Percentiles rank a stretch among this genome's conserved stretches.
Conservation (phyloP, 2,888 invertebrate species). For the Ornithoptera alexandrae region DNA sequence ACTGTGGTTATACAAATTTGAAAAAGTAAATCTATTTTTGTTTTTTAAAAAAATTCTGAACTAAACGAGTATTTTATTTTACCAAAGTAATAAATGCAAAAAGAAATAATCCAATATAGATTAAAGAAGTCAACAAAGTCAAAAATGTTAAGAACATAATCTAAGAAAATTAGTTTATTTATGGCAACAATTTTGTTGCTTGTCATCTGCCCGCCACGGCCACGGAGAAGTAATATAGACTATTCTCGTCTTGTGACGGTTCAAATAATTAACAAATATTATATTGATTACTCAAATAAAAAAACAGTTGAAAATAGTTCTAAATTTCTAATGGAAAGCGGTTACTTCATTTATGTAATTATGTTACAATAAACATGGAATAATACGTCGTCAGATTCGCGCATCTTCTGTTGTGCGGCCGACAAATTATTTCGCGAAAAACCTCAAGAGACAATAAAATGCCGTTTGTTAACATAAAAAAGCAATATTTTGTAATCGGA, state of each 20-base stretch:
- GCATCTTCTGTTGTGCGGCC: constrained; percentile 21
- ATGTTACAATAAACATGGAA: constrained; percentile 22
- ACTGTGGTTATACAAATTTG: too few relatives aligned
- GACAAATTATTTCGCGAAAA: constrained; percentile 31
- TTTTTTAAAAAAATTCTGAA: too few relatives aligned
- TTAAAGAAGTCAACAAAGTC: too few relatives aligned
- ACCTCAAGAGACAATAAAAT: constrained; percentile 52
- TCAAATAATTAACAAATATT: not conserved
- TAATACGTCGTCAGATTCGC: constrained; percentile 13
- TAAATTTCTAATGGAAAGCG: constrained; percentile 1
- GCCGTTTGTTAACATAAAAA: constrained; percentile 72
- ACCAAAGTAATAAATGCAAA: too few relatives aligned
- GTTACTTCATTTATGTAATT: constrained; percentile 2
- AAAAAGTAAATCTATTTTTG: too few relatives aligned
- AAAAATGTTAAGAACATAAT: not conserved
- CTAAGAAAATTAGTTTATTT: not conserved
- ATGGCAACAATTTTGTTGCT: constrained; percentile 7
- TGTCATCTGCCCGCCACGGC: constrained; percentile 17
- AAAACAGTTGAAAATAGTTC: not conserved
- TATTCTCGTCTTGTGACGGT: constrained; percentile 1
- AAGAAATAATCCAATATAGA: too few relatives aligned
- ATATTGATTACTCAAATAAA: not conserved
- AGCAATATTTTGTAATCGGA: constrained; percentile 71
- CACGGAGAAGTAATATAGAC: constrained; percentile 11
- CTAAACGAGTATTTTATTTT: too few relatives aligned